Evolutionary conservation across 2,888 invertebrate genomes (phyloP), one percentile per base, ranked within the genome.

Genomic region (Oscheius sp.): DNA sequence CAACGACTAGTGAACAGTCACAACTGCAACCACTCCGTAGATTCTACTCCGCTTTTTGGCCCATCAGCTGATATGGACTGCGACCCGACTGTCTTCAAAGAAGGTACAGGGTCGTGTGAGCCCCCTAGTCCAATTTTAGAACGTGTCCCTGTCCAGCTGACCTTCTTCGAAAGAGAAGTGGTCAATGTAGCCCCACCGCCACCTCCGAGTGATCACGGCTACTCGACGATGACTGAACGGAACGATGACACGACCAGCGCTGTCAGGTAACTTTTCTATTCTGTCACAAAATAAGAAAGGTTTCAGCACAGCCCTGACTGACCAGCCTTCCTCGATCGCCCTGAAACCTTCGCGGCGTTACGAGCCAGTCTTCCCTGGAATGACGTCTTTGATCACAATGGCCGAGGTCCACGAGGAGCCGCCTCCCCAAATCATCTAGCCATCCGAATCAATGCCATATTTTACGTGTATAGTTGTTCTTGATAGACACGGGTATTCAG

Each of bases 161-260:
- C 85, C 10, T 79, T 77, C 13, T 87, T 93, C 79, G 92, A 92
- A 76, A 79, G 92, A 93, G 63, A 93, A 93, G 55, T 92, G 94
- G 47, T 90, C 90, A 3, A 55, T 10, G 48, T 42, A 5, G 42
- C 42, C n/a, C 59, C 53, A 13, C 74, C 68, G 11, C 32, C 62
- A 4, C 93, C 60, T 1, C 79, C 74, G 42, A 76, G 76, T 42
- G 96, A 96, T 91, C 95, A 96, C 89, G 96, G 96, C 1, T 96
- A 96, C 90, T 95, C 95, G 2, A 95, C 95, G 0, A 95, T 95
- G 95, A 95, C 95, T 0, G 94, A 94, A 1, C 32, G 73, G 21
- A 65, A 63, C 42, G 76, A 78, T 21, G 74, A 74, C n/a, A 75
- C 68, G 0, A 66, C 73, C 13, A 65, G 75, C 33, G 63, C 72